A percentile compares a stretch with the other conserved stretches of the same genome.
Conservation (phyloP, 1,140 invertebrate genomes). For the Ptiloglossa arizonensis region DNA sequence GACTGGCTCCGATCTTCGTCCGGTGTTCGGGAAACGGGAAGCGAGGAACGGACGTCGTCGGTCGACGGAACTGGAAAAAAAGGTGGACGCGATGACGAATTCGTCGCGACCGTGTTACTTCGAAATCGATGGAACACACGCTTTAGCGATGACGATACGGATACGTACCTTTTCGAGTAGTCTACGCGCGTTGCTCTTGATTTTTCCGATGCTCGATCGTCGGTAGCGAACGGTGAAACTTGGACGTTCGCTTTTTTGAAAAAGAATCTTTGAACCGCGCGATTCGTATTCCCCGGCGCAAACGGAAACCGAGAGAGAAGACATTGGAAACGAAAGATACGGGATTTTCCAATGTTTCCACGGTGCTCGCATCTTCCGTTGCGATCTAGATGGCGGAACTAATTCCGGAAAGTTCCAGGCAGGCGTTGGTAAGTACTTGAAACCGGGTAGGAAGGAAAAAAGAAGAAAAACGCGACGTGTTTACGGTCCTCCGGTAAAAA, state of each 20-base stretch:
- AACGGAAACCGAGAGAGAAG: background rate
- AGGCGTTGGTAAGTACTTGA: background rate
- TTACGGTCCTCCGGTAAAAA: conserved; percentile 33
- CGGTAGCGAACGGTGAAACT: no score
- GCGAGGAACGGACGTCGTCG: no score
- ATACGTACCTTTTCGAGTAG: background rate
- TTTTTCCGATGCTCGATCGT: background rate
- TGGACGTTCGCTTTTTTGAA: no score
- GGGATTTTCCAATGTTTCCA: conserved; percentile 31
- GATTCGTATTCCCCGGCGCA: background rate
- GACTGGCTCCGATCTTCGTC: background rate
- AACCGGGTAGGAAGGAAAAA: background rate
- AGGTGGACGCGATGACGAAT: background rate
- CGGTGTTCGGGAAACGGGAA: background rate
- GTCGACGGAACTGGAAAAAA: background rate
- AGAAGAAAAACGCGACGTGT: background rate
- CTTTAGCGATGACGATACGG: no score
- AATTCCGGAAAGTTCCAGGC: conserved; percentile 48
- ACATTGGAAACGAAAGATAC: conserved; percentile 37
- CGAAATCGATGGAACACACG: background rate
- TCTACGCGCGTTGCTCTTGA: no score
- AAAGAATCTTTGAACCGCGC: no score
- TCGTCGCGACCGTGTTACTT: background rate
- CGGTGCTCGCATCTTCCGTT: conserved; percentile 21
- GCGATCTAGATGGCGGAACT: conserved; percentile 33